Conservation (phyloP, 2,113 vertebrate genomes). For the Pantherophis guttatus region DNA sequence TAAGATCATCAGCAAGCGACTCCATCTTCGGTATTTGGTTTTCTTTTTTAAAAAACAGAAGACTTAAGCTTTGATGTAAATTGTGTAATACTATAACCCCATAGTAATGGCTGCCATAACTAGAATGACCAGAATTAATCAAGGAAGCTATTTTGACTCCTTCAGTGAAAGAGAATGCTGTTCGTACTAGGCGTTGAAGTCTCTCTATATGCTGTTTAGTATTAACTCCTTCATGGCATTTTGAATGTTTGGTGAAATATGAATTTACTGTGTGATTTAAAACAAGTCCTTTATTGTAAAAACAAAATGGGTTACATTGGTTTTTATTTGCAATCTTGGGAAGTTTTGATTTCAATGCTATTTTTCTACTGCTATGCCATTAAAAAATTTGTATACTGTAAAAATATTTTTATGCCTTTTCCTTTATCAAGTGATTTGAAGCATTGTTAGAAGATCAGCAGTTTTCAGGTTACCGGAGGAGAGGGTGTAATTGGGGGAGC, state of each 20-base stretch:
- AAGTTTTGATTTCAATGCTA: neutral
- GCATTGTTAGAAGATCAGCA: neutral
- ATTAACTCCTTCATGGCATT: neutral
- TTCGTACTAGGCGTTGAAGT: constrained; percentile 37
- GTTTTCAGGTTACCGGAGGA: neutral
- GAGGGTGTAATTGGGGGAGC: neutral
- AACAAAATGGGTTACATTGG: neutral
- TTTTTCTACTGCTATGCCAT: rapidly evolving
- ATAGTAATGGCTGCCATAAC: neutral
- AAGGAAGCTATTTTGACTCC: constrained; percentile 25
- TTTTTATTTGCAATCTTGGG: neutral
- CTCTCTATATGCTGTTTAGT: neutral
- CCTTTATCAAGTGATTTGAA: neutral
- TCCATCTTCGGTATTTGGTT: constrained; percentile 67
- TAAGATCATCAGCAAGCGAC: constrained; percentile 45
- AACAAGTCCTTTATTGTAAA: constrained; percentile 22
- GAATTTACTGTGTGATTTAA: neutral
- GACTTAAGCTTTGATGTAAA: constrained; percentile 18
- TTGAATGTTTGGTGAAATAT: neutral
- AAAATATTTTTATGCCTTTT: neutral
- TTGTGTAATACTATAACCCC: neutral
- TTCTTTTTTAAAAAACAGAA: neutral
- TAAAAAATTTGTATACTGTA: rapidly evolving
- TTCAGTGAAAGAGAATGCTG: neutral
- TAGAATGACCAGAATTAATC: neutral